Evolutionary conservation across 2,797 vertebrate genomes (phyloP).

Genomic region (Hozukius guyotensis): DNA sequence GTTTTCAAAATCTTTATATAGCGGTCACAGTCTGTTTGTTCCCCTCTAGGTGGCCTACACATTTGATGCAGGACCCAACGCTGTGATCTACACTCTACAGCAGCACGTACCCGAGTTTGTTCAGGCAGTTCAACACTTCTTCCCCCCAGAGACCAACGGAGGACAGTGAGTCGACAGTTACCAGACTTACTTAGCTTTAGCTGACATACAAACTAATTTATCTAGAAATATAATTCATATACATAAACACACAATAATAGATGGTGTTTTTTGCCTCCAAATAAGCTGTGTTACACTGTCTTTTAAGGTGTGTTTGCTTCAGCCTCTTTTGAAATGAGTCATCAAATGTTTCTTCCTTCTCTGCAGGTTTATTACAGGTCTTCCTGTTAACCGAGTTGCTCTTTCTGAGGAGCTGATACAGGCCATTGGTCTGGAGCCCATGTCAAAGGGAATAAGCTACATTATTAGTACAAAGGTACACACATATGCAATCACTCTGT

Average conservation of each 20-base stretch:
- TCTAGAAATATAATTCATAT: background rate
- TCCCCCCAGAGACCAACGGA: constrained; percentile 87
- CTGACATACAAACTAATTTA: background rate
- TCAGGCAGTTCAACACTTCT: constrained; percentile 86
- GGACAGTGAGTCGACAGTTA: constrained; percentile 84
- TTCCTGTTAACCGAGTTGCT: constrained; percentile 67
- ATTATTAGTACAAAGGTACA: constrained; percentile 91
- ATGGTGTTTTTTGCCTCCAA: background rate
- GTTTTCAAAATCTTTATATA: constrained; percentile 4
- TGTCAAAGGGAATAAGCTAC: constrained; percentile 84
- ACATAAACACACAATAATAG: background rate
- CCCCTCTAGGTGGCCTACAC: constrained; percentile 90
- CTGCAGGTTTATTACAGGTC: constrained; percentile 89
- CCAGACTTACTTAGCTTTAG: background rate
- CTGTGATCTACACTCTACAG: constrained; percentile 89
- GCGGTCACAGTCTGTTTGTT: background rate
- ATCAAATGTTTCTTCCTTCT: constrained; percentile 5
- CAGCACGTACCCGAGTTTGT: constrained; percentile 88
- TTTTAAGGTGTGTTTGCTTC: background rate
- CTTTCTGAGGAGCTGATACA: constrained; percentile 83
- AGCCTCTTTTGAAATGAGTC: background rate
- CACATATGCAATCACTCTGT: background rate
- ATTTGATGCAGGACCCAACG: constrained; percentile 96
- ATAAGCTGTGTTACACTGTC: background rate
- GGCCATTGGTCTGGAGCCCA: constrained; percentile 78